Percentiles rank a stretch among this genome's conserved stretches.
These are phyloP conservation scores for Apogon hyalosoma DNA, from an alignment of 2,797 vertebrate genomes.

Conservation along the genomic window DNA sequence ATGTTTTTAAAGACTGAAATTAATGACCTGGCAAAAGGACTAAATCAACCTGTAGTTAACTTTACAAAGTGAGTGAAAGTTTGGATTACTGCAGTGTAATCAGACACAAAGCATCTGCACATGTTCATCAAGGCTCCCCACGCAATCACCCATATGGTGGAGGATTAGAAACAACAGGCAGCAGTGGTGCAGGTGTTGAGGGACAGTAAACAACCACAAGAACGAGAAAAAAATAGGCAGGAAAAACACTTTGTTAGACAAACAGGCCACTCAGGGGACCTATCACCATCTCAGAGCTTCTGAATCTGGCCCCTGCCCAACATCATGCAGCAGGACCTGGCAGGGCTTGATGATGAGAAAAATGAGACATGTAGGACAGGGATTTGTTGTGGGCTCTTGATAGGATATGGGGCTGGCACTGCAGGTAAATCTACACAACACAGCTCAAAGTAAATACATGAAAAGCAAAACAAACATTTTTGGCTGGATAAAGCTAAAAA, in stretches of 20 bases:
- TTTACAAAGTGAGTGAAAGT: slow-evolving; percentile 14
- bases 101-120: slow-evolving; percentile 34
- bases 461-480: too few species aligned
- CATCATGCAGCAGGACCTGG: slow-evolving; percentile 39
- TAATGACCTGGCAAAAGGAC: too few species aligned
- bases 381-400: too few species aligned
- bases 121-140: slow-evolving; percentile 1
- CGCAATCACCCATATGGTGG: slow-evolving; percentile 23
- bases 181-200: slow-evolving; percentile 36
- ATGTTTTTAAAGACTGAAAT: too few species aligned
- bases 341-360: too few species aligned
- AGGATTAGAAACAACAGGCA: slow-evolving; percentile 22
- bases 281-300: slow-evolving; percentile 35
- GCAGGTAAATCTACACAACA: too few species aligned
- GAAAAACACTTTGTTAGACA: slow-evolving; percentile 69
- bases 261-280: slow-evolving; percentile 54
- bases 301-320: slow-evolving; percentile 50
- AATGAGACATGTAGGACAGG: too few species aligned
- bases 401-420: too few species aligned
- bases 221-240: slow-evolving; percentile 56
- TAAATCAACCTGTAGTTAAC: neutral
- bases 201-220: slow-evolving; percentile 57
- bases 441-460: too few species aligned
- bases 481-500: too few species aligned
- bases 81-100: slow-evolving; percentile 1